Conservation (phyloP, 1,140 invertebrate species). For the Calliphora vicina region DNA sequence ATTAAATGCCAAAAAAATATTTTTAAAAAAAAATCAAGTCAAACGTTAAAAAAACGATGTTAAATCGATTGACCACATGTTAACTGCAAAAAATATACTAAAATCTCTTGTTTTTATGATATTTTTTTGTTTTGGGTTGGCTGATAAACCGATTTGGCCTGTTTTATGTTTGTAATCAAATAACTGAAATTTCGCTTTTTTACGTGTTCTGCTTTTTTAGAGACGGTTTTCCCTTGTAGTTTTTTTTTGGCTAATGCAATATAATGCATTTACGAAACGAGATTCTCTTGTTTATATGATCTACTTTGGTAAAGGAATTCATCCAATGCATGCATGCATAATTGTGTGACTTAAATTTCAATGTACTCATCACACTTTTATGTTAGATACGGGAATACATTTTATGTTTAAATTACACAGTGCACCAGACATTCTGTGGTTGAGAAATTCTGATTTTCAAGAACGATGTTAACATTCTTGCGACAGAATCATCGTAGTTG, state of each 20-base stretch:
- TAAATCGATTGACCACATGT: conserved; percentile 13
- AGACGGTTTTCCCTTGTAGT: not conserved
- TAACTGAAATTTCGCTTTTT: not conserved
- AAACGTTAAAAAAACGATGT: not conserved
- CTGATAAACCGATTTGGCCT: conserved; percentile 8
- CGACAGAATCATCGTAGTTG: no score
- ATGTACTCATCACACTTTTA: no score
- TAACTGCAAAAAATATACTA: not conserved
- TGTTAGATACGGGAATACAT: no score
- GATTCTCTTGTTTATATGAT: no score
- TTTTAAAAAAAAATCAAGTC: not conserved
- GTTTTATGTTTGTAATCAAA: conserved; percentile 1
- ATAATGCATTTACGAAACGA: no score
- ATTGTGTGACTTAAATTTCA: no score
- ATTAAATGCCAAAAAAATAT: not conserved
- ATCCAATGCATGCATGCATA: no score
- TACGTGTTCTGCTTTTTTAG: not conserved
- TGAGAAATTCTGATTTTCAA: no score
- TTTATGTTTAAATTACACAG: no score
- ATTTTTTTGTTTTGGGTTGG: not conserved
- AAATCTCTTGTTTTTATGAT: not conserved
- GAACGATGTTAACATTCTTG: no score
- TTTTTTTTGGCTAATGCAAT: not conserved
- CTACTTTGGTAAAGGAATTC: no score
- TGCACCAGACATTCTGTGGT: no score